These are phyloP conservation scores for Myioborus miniatus DNA, from an alignment of 2,797 vertebrate genomes.

Conservation along the genomic window DNA sequence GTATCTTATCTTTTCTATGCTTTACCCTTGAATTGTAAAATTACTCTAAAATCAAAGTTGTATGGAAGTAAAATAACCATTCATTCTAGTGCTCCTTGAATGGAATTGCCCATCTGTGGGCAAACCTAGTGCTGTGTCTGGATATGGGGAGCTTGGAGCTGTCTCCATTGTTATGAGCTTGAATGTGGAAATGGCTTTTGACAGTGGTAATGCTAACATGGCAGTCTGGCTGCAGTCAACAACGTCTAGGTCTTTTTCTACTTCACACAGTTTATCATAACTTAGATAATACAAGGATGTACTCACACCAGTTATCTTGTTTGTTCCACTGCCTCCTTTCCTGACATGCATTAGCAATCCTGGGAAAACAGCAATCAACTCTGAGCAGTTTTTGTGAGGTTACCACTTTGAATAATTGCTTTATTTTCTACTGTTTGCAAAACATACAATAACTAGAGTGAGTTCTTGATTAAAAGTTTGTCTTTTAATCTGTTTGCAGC, in stretches of 20 bases:
- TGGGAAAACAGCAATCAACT: not conserved
- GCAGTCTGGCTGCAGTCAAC: not conserved
- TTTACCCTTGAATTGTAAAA: not conserved
- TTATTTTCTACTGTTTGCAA: not conserved
- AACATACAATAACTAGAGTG: not conserved
- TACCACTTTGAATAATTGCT: not conserved
- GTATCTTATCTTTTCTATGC: not conserved
- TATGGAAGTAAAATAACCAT: not conserved
- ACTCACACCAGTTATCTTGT: not conserved
- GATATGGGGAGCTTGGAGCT: not conserved
- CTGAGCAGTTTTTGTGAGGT: not conserved
- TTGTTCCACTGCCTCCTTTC: not conserved
- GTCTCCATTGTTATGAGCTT: not conserved
- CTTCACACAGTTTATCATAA: not conserved
- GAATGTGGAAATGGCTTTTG: not conserved
- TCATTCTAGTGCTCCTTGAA: not conserved
- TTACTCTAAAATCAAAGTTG: not conserved
- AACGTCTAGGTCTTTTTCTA: not conserved
- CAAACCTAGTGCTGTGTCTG: not conserved
- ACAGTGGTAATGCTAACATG: not conserved
- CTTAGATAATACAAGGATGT: not conserved
- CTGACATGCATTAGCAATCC: not conserved
- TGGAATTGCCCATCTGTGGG: not conserved
- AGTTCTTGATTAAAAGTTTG: not conserved
- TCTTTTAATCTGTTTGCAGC: constrained; percentile 77